phyloP scores from a whole-genome alignment of 2,113 vertebrate species.

The Myrmecobius fasciatus region DNA sequence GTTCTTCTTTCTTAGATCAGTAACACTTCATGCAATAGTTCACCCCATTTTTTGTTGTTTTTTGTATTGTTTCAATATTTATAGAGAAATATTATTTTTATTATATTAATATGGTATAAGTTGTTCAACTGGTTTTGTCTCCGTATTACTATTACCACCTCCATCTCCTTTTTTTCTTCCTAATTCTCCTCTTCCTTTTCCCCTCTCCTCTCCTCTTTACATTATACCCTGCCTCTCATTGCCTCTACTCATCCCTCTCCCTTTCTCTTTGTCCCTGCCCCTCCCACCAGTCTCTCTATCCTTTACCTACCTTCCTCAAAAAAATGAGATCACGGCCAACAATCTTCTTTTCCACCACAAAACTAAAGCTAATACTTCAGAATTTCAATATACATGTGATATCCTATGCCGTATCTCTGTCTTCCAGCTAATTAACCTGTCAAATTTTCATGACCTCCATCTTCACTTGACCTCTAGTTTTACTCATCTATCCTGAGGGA shows the following conservation, averaged over 20 bases:
- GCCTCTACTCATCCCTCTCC: background rate
- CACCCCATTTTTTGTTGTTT: background rate
- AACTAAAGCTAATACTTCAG: background rate
- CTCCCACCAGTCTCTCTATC: background rate
- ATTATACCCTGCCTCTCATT: background rate
- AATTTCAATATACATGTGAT: background rate
- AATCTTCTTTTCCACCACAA: background rate
- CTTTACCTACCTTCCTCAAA: background rate
- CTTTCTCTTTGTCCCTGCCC: background rate
- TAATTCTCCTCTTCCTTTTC: background rate
- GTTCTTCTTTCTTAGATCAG: background rate
- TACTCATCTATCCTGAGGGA: background rate
- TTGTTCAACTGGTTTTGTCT: background rate
- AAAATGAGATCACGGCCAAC: background rate
- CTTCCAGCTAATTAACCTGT: background rate
- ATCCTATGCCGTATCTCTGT: rapidly evolving
- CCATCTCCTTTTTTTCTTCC: no score
- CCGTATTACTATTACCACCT: background rate
- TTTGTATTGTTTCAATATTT: background rate
- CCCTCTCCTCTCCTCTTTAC: background rate
- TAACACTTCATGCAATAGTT: background rate
- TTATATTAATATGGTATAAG: background rate
- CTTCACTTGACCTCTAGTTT: background rate
- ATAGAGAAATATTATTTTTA: background rate
- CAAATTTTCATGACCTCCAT: background rate